phyloP scores from a whole-genome alignment of 2,797 vertebrate species.

The Galaxias olidus region DNA sequence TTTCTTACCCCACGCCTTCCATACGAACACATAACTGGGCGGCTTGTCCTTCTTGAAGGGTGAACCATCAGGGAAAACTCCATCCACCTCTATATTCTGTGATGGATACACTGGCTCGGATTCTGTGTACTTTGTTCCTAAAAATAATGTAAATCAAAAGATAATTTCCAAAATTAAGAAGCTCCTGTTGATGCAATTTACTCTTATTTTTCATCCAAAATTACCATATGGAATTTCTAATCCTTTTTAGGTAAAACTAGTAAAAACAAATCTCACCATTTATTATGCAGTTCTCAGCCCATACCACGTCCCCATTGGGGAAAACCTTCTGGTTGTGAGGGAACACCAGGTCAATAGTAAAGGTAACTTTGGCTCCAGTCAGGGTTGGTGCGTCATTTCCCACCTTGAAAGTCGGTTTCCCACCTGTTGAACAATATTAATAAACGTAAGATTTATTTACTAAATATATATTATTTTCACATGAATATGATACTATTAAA shows the following conservation, averaged over 20 bases:
- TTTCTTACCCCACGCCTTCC: conserved; percentile 87
- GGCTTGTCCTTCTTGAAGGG: conserved; percentile 69
- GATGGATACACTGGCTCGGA: conserved; percentile 79
- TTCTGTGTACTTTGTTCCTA: conserved; percentile 74
- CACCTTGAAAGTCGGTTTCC: conserved; percentile 81
- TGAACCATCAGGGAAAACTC: conserved; percentile 80
- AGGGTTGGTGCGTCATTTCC: conserved; percentile 89
- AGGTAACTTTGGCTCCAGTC: conserved; percentile 83
- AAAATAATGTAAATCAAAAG: conserved; percentile 6
- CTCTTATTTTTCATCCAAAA: too few relatives aligned
- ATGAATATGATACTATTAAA: too few relatives aligned
- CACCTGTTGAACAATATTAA: conserved; percentile 69
- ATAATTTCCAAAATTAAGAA: neutral
- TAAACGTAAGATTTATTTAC: too few relatives aligned
- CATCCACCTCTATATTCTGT: conserved; percentile 56
- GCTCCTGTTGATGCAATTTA: too few relatives aligned
- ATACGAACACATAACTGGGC: conserved; percentile 89
- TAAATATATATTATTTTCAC: neutral
- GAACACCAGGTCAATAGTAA: conserved; percentile 84
- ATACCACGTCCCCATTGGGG: conserved; percentile 81
- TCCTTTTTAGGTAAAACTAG: neutral
- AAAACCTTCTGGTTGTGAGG: conserved; percentile 78
- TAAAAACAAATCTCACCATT: conserved; percentile 74
- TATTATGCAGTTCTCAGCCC: conserved; percentile 77
- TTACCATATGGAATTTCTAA: too few relatives aligned